Evolutionary conservation across 92 coral and sea anemone genomes (phyloP), one percentile per base, ranked within the genome.

Genomic region (Hydrozoanthus gracilis): DNA sequence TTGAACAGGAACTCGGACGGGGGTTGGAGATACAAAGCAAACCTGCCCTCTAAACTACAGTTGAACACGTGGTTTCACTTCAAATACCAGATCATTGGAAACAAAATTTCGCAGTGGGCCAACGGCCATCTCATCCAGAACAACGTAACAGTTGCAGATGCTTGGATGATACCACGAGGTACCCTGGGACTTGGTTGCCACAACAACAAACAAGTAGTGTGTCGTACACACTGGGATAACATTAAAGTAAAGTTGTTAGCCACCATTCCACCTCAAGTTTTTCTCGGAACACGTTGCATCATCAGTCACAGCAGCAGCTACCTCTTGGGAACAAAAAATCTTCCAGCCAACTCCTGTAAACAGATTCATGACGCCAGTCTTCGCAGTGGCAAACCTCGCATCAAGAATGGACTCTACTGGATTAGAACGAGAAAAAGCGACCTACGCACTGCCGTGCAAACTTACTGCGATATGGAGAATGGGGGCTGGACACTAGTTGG

Each of bases 401-500:
- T 88, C 5, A 79, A 79, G 73, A 93, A 90, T 69, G 95, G 94
- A 3, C 87, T 95, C 16, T 93, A 95, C 79, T 93, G 98, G 98
- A 76, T 94, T 76, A 93, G 88, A 76, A 91, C 96, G 10, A 86
- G 82, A 60, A 46, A 45, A 60, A 82, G 50, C 44, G 58, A 83
- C 44, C 87, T 71, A 48, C 74, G 84, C 10, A 78, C 79, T n/a
- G 84, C 86, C 8, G 69, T 58, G 14, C 44, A 73, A 88, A 95
- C 98, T 4, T 91, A 78, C 89, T 95, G 98, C 58, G 98, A 95
- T 51, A 92, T 95, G 89, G 82, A 73, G 12, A 93, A 88, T 66
- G 98, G 98, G 44, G 96, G 98, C 68, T 95, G 98, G 98, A 93
- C 96, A n/a, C 92, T 95, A 70, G 95, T 95, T 66, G 98, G 98